Percentiles rank a stretch among this genome's conserved stretches.
These are phyloP conservation scores for Drosophila oshimai DNA, from an alignment of 1,140 invertebrate species.

Conservation along the genomic window DNA sequence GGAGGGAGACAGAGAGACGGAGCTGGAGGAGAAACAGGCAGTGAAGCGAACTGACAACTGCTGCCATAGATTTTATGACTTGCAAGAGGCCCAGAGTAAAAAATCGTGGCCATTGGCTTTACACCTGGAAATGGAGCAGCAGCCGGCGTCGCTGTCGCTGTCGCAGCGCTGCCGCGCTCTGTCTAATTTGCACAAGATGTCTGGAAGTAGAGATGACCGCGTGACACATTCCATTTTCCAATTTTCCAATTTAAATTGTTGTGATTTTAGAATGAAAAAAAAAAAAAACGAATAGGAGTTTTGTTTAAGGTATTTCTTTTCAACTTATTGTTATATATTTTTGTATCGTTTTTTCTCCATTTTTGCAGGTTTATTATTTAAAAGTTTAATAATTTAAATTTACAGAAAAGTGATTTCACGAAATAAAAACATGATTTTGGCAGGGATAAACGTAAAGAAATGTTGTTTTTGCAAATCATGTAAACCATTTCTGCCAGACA, in stretches of 20 bases:
- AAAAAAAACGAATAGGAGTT: no score
- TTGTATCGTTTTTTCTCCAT: no score
- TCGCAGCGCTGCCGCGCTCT: background rate
- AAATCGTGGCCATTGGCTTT: slow-evolving; percentile 37
- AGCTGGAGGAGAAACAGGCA: slow-evolving; percentile 37
- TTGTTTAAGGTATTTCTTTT: no score
- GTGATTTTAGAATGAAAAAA: background rate
- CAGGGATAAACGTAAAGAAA: no score
- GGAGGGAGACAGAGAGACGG: background rate
- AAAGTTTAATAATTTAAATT: no score
- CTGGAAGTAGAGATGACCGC: slow-evolving; percentile 4
- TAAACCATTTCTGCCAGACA: background rate
- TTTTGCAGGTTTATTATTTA: no score
- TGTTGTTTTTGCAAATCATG: no score
- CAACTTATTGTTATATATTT: no score
- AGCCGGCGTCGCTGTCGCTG: slow-evolving; percentile 15
- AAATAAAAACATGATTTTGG: no score
- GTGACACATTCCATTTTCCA: background rate
- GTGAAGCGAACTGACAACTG: slow-evolving; percentile 55
- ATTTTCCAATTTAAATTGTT: background rate
- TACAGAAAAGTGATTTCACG: no score
- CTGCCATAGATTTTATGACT: slow-evolving; percentile 79
- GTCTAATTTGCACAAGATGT: slow-evolving; percentile 40
- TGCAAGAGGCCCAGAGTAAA: slow-evolving; percentile 50
- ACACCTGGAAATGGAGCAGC: slow-evolving; percentile 73